Percentiles rank a stretch among this genome's conserved stretches.
Conservation (phyloP, 2,888 invertebrate genomes). For the Steinernema hermaphroditum region DNA sequence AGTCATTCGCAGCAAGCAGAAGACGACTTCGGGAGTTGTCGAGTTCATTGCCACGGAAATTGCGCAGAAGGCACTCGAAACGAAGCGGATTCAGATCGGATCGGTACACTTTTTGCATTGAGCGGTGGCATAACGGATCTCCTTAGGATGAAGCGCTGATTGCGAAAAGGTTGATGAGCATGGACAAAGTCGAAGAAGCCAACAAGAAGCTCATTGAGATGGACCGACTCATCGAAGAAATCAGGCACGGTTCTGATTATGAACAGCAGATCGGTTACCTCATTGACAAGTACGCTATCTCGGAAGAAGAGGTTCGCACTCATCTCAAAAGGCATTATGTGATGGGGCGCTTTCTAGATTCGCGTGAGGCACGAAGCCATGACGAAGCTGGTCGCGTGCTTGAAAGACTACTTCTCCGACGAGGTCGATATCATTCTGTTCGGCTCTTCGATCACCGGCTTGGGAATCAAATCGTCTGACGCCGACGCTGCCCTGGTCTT, state of each 20-base stretch:
- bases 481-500: background rate
- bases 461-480: conserved; percentile 28
- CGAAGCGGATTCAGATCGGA: conserved; percentile 36
- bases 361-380: background rate
- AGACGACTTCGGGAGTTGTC: conserved; percentile 35
- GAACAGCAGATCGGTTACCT: background rate
- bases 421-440: conserved; percentile 26
- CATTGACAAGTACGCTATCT: background rate
- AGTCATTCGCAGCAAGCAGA: conserved; percentile 35
- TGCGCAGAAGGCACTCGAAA: conserved; percentile 32
- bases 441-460: conserved; percentile 33
- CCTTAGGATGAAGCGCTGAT: background rate
- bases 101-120: conserved; percentile 32
- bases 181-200: background rate
- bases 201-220: background rate
- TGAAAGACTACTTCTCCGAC: conserved; percentile 12
- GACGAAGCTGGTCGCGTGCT: background rate
- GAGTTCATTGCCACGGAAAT: conserved; percentile 34
- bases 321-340: too few species aligned
- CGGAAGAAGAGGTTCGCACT: conserved; percentile 21
- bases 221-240: background rate
- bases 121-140: background rate
- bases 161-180: background rate
- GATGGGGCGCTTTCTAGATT: background rate
- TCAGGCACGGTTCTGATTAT: background rate